Conservation (phyloP, 1,140 invertebrate species). For the Druon quercuslanigerum region DNA sequence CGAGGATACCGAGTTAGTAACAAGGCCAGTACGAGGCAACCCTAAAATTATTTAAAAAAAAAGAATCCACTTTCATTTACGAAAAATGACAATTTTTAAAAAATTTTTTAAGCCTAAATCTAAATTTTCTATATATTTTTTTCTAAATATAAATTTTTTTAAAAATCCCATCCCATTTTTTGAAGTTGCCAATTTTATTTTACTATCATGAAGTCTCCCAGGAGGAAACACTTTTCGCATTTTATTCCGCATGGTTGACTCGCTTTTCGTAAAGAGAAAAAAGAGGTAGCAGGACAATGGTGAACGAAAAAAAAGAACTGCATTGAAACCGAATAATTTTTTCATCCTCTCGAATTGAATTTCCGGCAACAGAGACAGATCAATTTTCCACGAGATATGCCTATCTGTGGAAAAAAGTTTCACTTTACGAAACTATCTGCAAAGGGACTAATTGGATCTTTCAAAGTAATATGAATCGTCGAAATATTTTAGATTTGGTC, state of each 20-base stretch:
- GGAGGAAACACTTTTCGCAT: neutral
- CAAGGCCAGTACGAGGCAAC: too few relatives aligned
- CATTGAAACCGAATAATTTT: slow-evolving; percentile 32
- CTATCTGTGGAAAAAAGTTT: slow-evolving; percentile 34
- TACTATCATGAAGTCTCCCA: neutral
- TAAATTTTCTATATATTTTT: too few relatives aligned
- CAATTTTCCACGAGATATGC: slow-evolving; percentile 38
- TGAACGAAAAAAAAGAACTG: slow-evolving; percentile 40
- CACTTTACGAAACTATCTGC: slow-evolving; percentile 48
- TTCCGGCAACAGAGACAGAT: neutral
- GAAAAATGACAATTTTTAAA: too few relatives aligned
- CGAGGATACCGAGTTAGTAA: too few relatives aligned
- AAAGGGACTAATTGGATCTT: slow-evolving; percentile 42
- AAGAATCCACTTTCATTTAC: too few relatives aligned
- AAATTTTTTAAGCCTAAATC: too few relatives aligned
- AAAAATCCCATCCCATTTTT: too few relatives aligned
- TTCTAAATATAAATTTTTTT: too few relatives aligned
- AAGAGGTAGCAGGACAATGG: slow-evolving; percentile 39
- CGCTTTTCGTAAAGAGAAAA: slow-evolving; percentile 18
- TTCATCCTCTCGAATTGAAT: slow-evolving; percentile 10
- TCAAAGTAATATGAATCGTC: slow-evolving; percentile 29
- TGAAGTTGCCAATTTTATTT: neutral
- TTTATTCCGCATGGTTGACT: slow-evolving; percentile 7
- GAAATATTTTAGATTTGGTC: too few relatives aligned
- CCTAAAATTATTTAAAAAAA: too few relatives aligned